Base-by-base conservation (phyloP, 1,140 invertebrate genomes). In the Drosophila nigromelanica region DNA sequence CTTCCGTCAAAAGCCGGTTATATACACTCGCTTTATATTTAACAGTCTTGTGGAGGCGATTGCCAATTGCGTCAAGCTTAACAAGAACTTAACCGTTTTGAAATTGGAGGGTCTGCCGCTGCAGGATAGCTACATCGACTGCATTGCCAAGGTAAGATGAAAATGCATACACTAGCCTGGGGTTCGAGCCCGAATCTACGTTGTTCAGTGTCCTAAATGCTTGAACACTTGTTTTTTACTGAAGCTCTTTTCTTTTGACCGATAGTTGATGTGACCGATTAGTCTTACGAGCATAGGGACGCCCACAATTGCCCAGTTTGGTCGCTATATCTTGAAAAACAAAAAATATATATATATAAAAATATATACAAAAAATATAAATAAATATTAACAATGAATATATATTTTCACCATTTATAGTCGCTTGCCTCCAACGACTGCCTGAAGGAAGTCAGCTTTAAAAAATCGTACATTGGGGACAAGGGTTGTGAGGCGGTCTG, bases 41-140 rank as follows among this genome's bases (percentile, higher is more conserved):
- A 91, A 92, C 15, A 91, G 91, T 61, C 68, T 94, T 10, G 91
- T 92, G 0, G 92, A 94, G 24, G 92, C 94, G n/a, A 72, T 95
- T 1, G 87, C 90, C 1, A 92, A 93, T 52, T 94, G 94, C 47
- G 56, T 95, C 0, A 89, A 92, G 39, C 91, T 92, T 37, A 94
- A 94, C 0, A 74, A 90, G 4, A 93, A 92, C 45, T 72, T 95
- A 1, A 93, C 92, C 0, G 92, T 91, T 2, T 79, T 95, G 0
- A 94, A 94, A 47, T 85, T 95, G 11, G 94, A 95, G 76, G 94
- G 94, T 0, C 87, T 95, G 12, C 94, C 94, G 0, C 71, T 95
- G 6, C 93, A 93, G 1, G 80, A 90, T 4, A 92, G 94, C 47
- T 94, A 94, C 66, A 77, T 95, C 8, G 93, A 93, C 3, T 90